Base-by-base conservation (phyloP, 2,113 vertebrate genomes). In the Thalassarche chlororhynchos region DNA sequence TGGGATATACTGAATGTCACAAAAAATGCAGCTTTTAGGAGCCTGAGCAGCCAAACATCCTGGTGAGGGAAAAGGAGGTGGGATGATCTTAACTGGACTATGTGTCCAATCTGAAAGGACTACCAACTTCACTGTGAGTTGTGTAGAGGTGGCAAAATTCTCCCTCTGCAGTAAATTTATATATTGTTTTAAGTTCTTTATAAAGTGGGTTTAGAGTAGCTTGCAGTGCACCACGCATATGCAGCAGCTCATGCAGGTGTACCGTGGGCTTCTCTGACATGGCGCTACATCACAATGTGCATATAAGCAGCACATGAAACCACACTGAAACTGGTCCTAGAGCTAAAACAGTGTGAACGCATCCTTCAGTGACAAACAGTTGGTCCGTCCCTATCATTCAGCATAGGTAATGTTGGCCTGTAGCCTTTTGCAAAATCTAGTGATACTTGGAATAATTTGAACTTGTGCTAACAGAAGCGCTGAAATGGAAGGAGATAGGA, bases 281-380 rank as follows among this genome's bases (percentile, higher is more conserved):
- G 31, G 23, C 1, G 1, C 68, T 38, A 44, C 55, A 26, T 44
- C 2, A 0, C 2, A 0, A 18, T 11, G n/a, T 6, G 4, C 29
- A 38, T 38, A 38, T 38, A 38, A 38, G 38, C 38, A 38, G 38
- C 38, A 38, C 8, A 38, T 38, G 38, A 38, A 38, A 38, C 38
- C 38, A 38, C 7, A 6, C 46, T 17, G 47, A 51, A 47, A 42
- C 23, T 0, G 3, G 8, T 66, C 65, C 34, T 58, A 28, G 52
- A 77, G 49, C 31, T 62, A 61, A 42, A 36, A 4, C 17, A 9
- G 15, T 4, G 8, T 61, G 75, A 81, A 15, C 38, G 3, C 9
- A 25, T 34, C 58, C 47, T 18, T 34, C 32, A 20, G 34, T 28
- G 42, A 29, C 54, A 57, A 31, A 10, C 47, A 34, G 52, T 62